These are phyloP conservation scores for Lepus timidus DNA, from an alignment of 2,113 vertebrate genomes.

Conservation along the genomic window DNA sequence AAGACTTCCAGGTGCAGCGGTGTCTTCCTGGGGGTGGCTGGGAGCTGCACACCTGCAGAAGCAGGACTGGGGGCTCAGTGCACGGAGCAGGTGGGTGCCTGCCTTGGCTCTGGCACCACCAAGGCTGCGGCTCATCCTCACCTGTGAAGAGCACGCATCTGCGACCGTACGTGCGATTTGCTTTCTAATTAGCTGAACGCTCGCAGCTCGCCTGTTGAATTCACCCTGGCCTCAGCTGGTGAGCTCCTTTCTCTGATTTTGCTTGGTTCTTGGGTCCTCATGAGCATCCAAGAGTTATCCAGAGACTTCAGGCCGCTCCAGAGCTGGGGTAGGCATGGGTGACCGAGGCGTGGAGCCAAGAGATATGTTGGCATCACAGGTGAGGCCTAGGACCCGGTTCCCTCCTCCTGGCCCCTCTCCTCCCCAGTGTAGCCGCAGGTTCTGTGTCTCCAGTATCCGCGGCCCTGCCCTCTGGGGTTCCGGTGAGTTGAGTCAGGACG, in stretches of 20 bases:
- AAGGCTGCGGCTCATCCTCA: background rate
- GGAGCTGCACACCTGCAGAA: background rate
- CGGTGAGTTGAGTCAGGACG: background rate
- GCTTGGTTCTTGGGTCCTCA: background rate
- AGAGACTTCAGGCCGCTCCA: background rate
- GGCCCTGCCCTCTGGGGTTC: background rate
- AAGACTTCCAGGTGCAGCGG: background rate
- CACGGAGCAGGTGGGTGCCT: background rate
- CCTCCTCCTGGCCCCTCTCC: background rate
- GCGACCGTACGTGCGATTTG: background rate
- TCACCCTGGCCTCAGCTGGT: background rate
- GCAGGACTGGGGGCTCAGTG: background rate
- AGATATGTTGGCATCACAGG: background rate
- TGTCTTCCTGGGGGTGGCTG: background rate
- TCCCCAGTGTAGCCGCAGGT: too few species aligned
- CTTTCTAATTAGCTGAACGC: slow-evolving; percentile 59
- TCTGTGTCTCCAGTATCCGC: too few species aligned
- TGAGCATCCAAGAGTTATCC: background rate
- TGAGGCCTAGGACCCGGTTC: background rate
- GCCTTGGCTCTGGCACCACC: background rate
- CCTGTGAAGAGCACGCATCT: background rate
- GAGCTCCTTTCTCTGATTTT: slow-evolving; percentile 50
- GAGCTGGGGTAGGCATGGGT: background rate
- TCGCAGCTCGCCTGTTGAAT: slow-evolving; percentile 48
- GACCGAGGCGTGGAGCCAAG: background rate